Conservation (phyloP, 2,797 vertebrate species). For the Eulemur mongoz region DNA sequence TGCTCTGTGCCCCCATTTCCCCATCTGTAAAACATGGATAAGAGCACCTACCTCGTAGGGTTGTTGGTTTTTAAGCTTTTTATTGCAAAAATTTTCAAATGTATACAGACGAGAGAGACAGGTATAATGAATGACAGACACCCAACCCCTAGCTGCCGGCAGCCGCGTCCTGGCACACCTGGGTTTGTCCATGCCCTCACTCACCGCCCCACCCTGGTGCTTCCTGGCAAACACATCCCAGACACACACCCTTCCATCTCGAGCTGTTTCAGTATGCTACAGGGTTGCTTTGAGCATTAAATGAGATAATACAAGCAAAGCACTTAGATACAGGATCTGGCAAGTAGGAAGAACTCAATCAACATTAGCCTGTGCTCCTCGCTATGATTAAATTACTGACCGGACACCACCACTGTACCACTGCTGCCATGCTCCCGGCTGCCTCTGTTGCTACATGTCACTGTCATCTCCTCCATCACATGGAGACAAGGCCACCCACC, state of each 20-base stretch:
- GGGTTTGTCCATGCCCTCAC: not conserved
- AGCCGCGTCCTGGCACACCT: accelerated
- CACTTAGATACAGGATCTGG: not conserved
- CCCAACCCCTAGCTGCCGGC: not conserved
- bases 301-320: not conserved
- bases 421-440: not conserved
- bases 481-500: accelerated
- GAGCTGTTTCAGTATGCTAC: not conserved
- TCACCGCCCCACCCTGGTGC: accelerated
- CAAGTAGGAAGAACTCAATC: not conserved
- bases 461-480: not conserved
- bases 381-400: not conserved
- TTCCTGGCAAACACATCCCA: not conserved
- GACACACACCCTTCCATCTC: not conserved
- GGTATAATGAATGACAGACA: too few relatives aligned
- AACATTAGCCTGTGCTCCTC: not conserved
- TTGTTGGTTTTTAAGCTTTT: not conserved
- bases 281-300: not conserved
- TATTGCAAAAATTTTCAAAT: not conserved
- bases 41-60: accelerated
- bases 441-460: not conserved
- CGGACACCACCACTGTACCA: accelerated
- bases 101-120: not conserved
- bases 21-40: not conserved
- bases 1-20: accelerated